These are phyloP conservation scores for Hemibagrus wyckioides DNA, from an alignment of 2,113 vertebrate species.

Conservation along the genomic window DNA sequence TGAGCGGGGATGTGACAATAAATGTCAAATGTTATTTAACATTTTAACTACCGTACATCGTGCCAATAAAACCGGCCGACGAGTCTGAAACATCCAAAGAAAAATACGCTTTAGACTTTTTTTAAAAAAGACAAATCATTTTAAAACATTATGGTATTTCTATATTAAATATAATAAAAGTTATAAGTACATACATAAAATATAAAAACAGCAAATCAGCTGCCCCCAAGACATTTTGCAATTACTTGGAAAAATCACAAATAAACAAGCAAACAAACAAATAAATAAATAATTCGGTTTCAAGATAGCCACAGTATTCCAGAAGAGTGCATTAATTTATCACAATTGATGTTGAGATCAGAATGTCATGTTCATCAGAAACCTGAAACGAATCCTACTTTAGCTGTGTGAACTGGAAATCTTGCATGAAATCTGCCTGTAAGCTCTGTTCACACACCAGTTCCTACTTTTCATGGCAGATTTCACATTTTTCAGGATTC, in stretches of 20 bases:
- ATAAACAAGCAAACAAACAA: too few species aligned
- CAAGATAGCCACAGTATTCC: not conserved
- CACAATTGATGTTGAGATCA: not conserved
- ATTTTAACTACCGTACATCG: not conserved
- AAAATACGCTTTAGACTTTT: not conserved
- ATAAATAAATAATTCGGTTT: not conserved
- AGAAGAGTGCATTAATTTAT: not conserved
- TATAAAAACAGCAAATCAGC: too few species aligned
- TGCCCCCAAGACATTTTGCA: not conserved
- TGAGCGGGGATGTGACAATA: not conserved
- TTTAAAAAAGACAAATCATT: too few species aligned
- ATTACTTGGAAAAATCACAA: not conserved
- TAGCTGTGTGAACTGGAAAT: not conserved
- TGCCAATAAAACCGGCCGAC: not conserved
- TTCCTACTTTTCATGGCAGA: not conserved
- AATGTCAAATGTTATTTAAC: not conserved
- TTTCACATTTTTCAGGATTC: not conserved
- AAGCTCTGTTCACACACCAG: not conserved
- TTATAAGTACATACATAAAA: not conserved
- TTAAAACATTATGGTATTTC: too few species aligned
- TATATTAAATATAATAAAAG: not conserved
- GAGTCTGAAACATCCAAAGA: not conserved
- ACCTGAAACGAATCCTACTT: too few species aligned
- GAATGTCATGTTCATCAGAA: too few species aligned
- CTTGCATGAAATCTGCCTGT: too few species aligned